Conservation (phyloP, 2,888 invertebrate genomes). For the Penaeus monodon region DNA sequence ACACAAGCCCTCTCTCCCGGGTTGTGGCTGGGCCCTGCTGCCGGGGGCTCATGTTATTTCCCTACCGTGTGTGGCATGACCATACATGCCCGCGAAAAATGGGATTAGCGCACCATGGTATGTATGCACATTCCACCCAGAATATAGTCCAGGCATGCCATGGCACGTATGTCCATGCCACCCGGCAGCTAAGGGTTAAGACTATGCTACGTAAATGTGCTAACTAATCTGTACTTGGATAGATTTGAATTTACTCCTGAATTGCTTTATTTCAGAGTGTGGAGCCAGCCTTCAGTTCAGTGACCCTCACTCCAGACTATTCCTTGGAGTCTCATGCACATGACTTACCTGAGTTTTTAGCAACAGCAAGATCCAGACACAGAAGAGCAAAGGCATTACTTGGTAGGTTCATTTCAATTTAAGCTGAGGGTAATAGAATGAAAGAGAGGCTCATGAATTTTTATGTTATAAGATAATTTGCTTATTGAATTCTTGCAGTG, state of each 20-base stretch:
- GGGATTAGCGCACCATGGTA: too few species aligned
- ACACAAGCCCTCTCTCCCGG: too few species aligned
- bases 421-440: neutral
- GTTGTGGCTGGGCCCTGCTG: too few species aligned
- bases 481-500: neutral
- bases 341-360: conserved; percentile 62
- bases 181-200: too few species aligned
- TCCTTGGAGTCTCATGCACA: conserved; percentile 72
- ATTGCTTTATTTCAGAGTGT: conserved; percentile 47
- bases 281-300: conserved; percentile 55
- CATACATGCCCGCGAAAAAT: too few species aligned
- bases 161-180: too few species aligned
- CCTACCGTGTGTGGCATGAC: too few species aligned
- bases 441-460: too few species aligned
- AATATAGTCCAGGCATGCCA: too few species aligned
- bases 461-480: neutral
- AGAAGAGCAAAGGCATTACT: conserved; percentile 64
- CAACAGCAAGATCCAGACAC: conserved; percentile 60
- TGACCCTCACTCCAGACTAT: conserved; percentile 75
- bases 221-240: neutral
- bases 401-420: conserved; percentile 35
- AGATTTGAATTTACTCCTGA: neutral
- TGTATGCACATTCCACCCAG: too few species aligned
- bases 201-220: neutral
- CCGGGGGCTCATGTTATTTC: too few species aligned